These are phyloP conservation scores for Drosophila atripex DNA, from an alignment of 2,888 invertebrate species.

Conservation along the genomic window DNA sequence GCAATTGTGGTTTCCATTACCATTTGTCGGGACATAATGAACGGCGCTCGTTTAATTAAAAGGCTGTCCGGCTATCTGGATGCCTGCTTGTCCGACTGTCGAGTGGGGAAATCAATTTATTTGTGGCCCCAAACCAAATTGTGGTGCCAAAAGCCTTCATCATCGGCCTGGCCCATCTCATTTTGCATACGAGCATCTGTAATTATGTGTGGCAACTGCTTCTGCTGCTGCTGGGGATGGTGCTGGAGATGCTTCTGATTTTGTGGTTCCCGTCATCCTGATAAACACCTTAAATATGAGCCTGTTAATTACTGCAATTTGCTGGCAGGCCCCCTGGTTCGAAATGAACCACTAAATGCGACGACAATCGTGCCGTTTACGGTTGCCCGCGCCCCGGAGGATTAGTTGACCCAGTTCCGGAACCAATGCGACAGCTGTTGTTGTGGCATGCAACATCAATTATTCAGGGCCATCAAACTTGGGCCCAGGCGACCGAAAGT, in stretches of 20 bases:
- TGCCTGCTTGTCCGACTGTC: not conserved
- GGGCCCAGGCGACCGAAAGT: constrained; percentile 14
- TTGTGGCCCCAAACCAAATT: constrained; percentile 64
- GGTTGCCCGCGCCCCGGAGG: constrained; percentile 43
- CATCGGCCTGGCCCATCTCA: constrained; percentile 50
- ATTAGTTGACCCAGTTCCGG: constrained; percentile 65
- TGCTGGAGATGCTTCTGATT: constrained; percentile 1
- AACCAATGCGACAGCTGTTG: constrained; percentile 34
- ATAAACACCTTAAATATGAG: constrained; percentile 63
- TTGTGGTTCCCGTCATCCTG: constrained; percentile 34
- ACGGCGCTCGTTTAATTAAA: constrained; percentile 61
- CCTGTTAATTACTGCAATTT: constrained; percentile 65
- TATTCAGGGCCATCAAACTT: constrained; percentile 67
- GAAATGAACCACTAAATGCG: constrained; percentile 56
- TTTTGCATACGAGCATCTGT: constrained; percentile 43
- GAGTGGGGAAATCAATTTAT: constrained; percentile 62
- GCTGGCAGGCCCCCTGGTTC: constrained; percentile 28
- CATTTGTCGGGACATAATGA: constrained; percentile 25
- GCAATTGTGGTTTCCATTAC: constrained; percentile 1
- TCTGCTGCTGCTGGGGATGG: not conserved
- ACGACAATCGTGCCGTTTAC: constrained; percentile 50
- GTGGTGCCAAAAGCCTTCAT: constrained; percentile 50
- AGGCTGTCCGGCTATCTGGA: constrained; percentile 48
- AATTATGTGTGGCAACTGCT: constrained; percentile 40
- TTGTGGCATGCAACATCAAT: constrained; percentile 64